These are phyloP conservation scores for Liposcelis brunnea DNA, from an alignment of 2,888 invertebrate species.

Conservation along the genomic window DNA sequence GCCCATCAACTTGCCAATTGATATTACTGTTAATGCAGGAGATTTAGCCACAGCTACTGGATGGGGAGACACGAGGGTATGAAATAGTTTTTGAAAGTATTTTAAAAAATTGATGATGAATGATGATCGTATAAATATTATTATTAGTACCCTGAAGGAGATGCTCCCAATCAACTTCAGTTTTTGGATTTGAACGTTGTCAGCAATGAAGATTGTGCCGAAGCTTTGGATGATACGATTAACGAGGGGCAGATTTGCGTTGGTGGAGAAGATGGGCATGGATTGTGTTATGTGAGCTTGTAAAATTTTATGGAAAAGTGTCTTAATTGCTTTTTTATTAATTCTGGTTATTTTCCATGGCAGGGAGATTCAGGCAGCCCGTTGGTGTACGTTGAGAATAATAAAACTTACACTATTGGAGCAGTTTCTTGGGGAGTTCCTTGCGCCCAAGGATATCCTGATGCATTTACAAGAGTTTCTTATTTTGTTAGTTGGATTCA, in stretches of 20 bases:
- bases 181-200: neutral
- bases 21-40: conserved; percentile 7
- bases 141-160: neutral
- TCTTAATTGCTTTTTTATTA: no score
- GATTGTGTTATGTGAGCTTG: conserved; percentile 14
- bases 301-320: no score
- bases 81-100: no score
- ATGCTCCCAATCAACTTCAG: conserved; percentile 8
- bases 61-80: conserved; percentile 10
- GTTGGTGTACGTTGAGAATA: conserved; percentile 14
- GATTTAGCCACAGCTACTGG: conserved; percentile 10
- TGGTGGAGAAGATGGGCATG: conserved; percentile 12
- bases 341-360: no score
- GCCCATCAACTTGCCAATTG: conserved; percentile 10
- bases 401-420: conserved; percentile 23
- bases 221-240: neutral
- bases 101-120: no score
- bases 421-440: conserved; percentile 30
- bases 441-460: conserved; percentile 28
- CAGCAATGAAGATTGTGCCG: conserved; percentile 5
- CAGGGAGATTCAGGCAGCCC: conserved; percentile 7
- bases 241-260: conserved; percentile 13
- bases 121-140: no score
- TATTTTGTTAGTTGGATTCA: conserved; percentile 27
- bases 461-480: conserved; percentile 28